Base-by-base conservation (phyloP, 2,113 vertebrate genomes). In the Macquaria australasica region DNA sequence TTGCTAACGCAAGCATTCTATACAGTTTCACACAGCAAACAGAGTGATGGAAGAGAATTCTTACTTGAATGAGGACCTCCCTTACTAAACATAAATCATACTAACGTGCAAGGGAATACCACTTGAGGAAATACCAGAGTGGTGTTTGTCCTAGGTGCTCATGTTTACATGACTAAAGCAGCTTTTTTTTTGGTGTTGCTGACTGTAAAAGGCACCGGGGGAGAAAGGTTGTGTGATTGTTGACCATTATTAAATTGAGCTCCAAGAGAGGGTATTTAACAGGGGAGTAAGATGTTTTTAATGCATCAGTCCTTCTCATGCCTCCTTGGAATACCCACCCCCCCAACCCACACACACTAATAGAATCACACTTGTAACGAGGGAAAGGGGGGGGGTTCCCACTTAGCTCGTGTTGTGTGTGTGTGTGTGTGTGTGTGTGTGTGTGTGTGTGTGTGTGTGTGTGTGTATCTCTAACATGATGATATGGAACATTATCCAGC, bases 401-500 rank as follows among this genome's bases (percentile, higher is more conserved):
- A 62, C 60, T 77, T 77, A 16, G 28, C 28, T 75, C 1, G 7
- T 11, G 21, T 43, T 14, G 45, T 50, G n/a, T 34, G 15, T 62
- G 60, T 14, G 45, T 50, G n/a, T 34, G 15, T 62, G 60, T 34
- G 31, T 34, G 59, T 34, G 31, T 34, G 60, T 20, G 31, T 37
- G 16, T 37, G 60, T 37, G 18, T 21, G 8, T 37, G 16, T 21
- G 3, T n/a, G n/a, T 45, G 37, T 39, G 34, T 39, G 39, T 39
- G 39, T 39, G 39, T 43, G 11, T 43, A 3, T 43, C 5, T 90
- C 25, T 77, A 87, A 89, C 83, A 51, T 86, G 88, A 91, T 77
- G 86, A 88, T 72, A 88, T 84, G 82, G 72, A 89, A 70, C 89
- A 87, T 93, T 92, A 94, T 91, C 87, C 88, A 60, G 83, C 89